Base-by-base conservation (phyloP, 2,888 invertebrate genomes). In the Oxyteleia sp. region DNA sequence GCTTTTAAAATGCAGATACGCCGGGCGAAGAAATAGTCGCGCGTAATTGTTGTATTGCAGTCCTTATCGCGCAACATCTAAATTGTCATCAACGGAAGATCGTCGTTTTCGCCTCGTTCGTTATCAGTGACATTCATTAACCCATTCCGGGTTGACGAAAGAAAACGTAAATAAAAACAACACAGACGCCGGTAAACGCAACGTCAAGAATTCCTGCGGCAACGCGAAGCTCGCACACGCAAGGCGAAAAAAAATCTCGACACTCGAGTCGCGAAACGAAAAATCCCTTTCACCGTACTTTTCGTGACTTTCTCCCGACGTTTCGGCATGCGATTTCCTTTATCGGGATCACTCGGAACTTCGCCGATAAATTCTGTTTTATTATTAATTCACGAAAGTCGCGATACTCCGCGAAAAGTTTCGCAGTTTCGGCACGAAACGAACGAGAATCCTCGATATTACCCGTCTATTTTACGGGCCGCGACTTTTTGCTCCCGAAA, bases 331-430 rank as follows among this genome's bases (percentile, higher is more conserved):
- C 43, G 35, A n/a, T n/a, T 32, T 16, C 51, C 55, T 61, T 81
- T 51, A 66, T 75, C 63, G 74, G 20, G 41, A 61, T 74, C 68
- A 35, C 47, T 26, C 16, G 32, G 20, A 81, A 74, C 63, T 81
- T 81, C 2, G 45, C 23, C 81, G 55, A 81, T 81, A 81, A 81
- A 81, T 81, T 74, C 63, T 8, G 35, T 63, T 81, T 81, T 74
- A 74, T 81, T 81, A 81, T 81, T 81, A 81, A 81, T 81, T 81
- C 81, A 47, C 74, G 68, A 63, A 29, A 74, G 61, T 74, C 74
- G 66, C 79, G 66, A 79, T 61, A 64, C 64, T 64, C 53, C 64
- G 51, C 61, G 68, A 0, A 68, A 74, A 81, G 66, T 74, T 81
- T 69, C 29, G 69, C 55, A 59, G 75, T 81, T 81, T 75, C 55